A percentile compares a stretch with the other conserved stretches of the same genome.
phyloP scores from a whole-genome alignment of 2,113 vertebrate species.

The Oncorhynchus nerka region DNA sequence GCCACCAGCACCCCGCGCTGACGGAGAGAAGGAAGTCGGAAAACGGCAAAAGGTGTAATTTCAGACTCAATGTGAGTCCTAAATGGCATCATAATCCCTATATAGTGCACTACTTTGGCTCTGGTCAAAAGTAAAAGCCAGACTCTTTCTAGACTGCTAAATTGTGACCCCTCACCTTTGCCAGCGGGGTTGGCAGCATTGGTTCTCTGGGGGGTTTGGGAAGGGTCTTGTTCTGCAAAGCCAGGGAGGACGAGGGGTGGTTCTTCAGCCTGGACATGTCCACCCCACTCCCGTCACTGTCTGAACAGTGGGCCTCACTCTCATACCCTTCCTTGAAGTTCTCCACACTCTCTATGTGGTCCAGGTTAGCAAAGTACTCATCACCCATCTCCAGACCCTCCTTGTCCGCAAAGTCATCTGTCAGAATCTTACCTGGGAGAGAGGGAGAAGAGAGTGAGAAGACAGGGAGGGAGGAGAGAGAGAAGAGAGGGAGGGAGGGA shows the following conservation, averaged over 20 bases:
- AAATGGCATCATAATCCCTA: neutral
- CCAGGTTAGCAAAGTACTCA: conserved; percentile 96
- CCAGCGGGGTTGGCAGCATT: conserved; percentile 28
- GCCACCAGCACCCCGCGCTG: neutral
- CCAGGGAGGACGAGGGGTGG: conserved; percentile 50
- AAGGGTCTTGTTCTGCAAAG: conserved; percentile 50
- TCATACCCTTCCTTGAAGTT: conserved; percentile 98
- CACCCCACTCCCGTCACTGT: conserved; percentile 93
- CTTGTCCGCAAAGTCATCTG: conserved; percentile 94
- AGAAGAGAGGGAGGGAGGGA: neutral
- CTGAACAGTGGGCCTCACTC: conserved; percentile 89
- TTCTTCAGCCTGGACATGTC: conserved; percentile 80
- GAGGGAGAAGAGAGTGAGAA: neutral
- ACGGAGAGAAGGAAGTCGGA: neutral
- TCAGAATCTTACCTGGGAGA: conserved; percentile 89
- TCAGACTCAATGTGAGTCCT: neutral
- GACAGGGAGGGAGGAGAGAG: too few relatives aligned
- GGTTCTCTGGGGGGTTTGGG: conserved; percentile 49
- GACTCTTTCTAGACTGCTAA: neutral
- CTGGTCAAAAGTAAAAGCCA: neutral
- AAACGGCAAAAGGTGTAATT: neutral
- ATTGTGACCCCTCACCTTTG: conserved; percentile 34
- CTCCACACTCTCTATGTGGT: conserved; percentile 98
- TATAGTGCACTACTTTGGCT: neutral
- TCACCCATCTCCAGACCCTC: conserved; percentile 97